phyloP scores from a whole-genome alignment of 2,113 vertebrate genomes.

The Ardeotis arabs region DNA sequence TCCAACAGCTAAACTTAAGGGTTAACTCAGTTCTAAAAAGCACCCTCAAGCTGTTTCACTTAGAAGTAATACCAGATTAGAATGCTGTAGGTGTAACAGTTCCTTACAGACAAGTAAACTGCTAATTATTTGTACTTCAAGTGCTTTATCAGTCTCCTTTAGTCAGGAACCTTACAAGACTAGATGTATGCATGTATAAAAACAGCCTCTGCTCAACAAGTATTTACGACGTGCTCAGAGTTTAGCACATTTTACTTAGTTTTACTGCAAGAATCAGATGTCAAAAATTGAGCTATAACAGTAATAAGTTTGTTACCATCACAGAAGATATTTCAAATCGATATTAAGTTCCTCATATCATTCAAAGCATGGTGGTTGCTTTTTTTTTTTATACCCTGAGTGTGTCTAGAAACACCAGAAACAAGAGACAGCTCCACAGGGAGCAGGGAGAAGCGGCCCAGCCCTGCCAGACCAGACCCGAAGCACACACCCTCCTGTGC shows the following conservation, averaged over 20 bases:
- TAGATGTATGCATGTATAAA: not conserved
- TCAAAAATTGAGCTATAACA: not conserved
- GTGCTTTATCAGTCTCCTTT: not conserved
- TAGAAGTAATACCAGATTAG: not conserved
- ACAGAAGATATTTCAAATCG: not conserved
- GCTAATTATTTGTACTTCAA: not conserved
- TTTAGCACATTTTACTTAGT: not conserved
- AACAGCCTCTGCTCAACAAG: not conserved
- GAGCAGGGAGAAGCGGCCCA: not conserved
- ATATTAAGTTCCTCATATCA: accelerated
- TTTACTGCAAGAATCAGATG: not conserved
- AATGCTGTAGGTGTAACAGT: not conserved
- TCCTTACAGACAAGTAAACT: not conserved
- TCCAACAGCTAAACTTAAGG: not conserved
- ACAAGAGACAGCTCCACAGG: not conserved
- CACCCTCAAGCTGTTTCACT: not conserved
- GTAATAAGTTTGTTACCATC: not conserved
- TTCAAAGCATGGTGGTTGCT: not conserved
- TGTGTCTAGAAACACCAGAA: not conserved
- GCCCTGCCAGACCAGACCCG: not conserved
- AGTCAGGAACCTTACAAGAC: not conserved
- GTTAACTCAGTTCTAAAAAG: not conserved
- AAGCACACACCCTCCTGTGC: not conserved
- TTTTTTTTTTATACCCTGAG: too few species aligned
- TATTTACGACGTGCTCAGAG: not conserved